Base-by-base conservation (phyloP, 2,797 vertebrate species). In the Leucoraja ocellata region DNA sequence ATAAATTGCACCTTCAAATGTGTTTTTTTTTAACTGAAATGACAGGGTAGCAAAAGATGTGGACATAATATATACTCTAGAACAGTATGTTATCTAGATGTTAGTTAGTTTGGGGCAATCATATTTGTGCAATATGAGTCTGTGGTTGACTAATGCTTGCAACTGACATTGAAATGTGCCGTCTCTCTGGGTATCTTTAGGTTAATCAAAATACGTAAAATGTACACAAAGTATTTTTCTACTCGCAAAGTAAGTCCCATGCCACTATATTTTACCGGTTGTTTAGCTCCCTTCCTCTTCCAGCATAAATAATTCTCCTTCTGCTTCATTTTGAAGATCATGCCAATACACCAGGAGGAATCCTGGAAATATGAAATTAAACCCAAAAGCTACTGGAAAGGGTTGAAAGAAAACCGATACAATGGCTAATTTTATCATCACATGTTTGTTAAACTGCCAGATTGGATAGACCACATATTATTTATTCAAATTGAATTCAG, bases 101-200 rank as follows among this genome's bases (percentile, higher is more conserved):
- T 65, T 88, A 88, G 84, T 36, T 68, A 21, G n/a, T 88, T 16
- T 88, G 32, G 63, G 63, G n/a, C 84, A 14, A 68, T 46, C 61
- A 88, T 68, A 88, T 88, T 65, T 88, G 63, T 88, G 84, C n/a
- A 88, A 68, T 88, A 88, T 36, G n/a, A 65, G n/a, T 36, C 63
- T 63, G 63, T 68, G 84, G n/a, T 88, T 88, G 68, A 68, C 84
- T 68, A 14, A 36, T 68, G 61, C n/a, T 68, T 88, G n/a, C n/a
- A 88, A 68, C 39, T 65, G 63, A 88, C 83, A 86, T 65, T 88
- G 65, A 63, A 88, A 86, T 63, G 58, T 63, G 6, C 28, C 83
- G 63, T 86, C 83, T 58, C 9, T 10, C 84, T 79, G 78, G 18
- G 78, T 39, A 39, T 78, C 76, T 86, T 28, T 86, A 58, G 54